These are phyloP conservation scores for Coendou prehensilis DNA, from an alignment of 2,797 vertebrate genomes.

Conservation along the genomic window DNA sequence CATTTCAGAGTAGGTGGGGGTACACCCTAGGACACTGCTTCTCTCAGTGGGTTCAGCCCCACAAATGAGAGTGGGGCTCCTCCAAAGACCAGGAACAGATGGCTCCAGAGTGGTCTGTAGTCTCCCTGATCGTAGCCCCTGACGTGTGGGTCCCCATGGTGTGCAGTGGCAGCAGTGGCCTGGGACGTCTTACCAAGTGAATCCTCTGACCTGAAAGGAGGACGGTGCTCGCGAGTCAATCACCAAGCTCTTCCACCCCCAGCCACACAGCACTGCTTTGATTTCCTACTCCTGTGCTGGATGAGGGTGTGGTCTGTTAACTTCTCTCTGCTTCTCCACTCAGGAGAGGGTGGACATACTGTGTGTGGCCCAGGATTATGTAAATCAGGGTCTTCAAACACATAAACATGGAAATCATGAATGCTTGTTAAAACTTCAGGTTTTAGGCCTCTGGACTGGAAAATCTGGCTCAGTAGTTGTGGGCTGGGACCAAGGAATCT, in stretches of 20 bases:
- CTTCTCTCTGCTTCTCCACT: neutral
- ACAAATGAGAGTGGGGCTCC: neutral
- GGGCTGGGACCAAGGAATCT: neutral
- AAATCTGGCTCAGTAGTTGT: neutral
- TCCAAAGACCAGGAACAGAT: neutral
- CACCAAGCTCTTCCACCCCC: neutral
- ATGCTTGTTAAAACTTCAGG: neutral
- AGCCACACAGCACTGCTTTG: neutral
- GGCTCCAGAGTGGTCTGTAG: neutral
- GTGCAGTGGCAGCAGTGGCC: neutral
- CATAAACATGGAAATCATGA: neutral
- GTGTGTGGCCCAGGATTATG: neutral
- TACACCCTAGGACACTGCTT: neutral
- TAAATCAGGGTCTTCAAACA: neutral
- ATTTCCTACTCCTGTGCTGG: neutral
- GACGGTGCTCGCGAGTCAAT: rapidly evolving
- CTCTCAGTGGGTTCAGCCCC: neutral
- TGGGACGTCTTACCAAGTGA: neutral
- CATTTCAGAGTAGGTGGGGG: too few relatives aligned
- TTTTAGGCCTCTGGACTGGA: neutral
- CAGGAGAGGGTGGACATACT: neutral
- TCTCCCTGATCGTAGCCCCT: neutral
- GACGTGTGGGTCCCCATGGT: neutral
- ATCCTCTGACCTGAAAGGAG: neutral
- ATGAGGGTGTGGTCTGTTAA: neutral